Evolutionary conservation across 92 coral and sea anemone species (phyloP), one percentile per base, ranked within the genome.

Genomic region (Heteractis magnifica): DNA sequence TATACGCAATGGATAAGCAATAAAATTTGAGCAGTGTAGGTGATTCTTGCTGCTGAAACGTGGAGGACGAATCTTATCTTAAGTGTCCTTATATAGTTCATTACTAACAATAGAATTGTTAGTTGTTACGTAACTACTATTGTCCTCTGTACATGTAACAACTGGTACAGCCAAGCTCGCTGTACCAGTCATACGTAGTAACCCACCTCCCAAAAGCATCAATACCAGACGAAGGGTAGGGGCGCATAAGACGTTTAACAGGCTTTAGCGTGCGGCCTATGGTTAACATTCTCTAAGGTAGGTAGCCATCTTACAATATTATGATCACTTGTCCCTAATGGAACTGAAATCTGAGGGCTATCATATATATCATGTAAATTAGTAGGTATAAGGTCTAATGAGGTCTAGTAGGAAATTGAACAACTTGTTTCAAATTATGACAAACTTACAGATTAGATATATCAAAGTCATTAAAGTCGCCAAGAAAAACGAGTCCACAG

Each of bases 261-360:
- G 58, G 58, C n/a, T n/a, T n/a, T n/a, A n/a, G n/a, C n/a, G 58
- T 11, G 6, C 11, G 6, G 58, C 6, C 6, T 6, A 53, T 53
- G 58, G 58, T 6, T 6, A 6, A 6, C 11, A 6, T 11, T 53
- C n/a, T 6, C 58, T 53, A 53, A 53, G 58, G 11, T 75, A 6
- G 79, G 53, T 18, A 75, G n/a, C 79, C 79, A 75, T 51, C 51
- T 34, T 12, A 75, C 79, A 75, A 44, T 19, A 75, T 51, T 75
- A 50, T 75, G 79, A 51, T 75, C 79, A 75, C 51, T 20, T 18
- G 79, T 20, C 34, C 79, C 79, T 41, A 75, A 51, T 14, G 53
- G 53, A 10, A 50, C 79, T 11, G 23, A 51, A 75, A 75, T 75
- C 20, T 18, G 58, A 4, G 80, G 60, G 19, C 44, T 77, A 53